phyloP scores from a whole-genome alignment of 2,888 invertebrate species.

The Polydrusus tereticollis region DNA sequence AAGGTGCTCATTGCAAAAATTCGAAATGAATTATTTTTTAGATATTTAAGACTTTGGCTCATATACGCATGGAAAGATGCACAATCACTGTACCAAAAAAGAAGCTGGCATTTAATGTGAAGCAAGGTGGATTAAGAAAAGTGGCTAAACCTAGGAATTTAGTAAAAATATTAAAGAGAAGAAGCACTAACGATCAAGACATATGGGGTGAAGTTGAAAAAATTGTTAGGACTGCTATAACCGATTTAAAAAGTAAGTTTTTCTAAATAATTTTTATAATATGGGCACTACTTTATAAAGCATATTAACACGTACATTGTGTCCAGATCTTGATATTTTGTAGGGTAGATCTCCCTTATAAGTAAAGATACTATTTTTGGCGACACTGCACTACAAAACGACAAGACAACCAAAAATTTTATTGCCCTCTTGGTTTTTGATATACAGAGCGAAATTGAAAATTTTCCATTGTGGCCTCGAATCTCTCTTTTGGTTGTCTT shows the following conservation, averaged over 20 bases:
- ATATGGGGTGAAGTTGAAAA: slow-evolving; percentile 19
- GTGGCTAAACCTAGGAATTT: neutral
- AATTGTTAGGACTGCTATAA: slow-evolving; percentile 12
- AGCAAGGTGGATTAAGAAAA: neutral
- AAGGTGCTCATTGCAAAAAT: neutral
- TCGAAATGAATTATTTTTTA: neutral
- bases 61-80: neutral
- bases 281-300: no score
- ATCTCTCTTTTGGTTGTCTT: no score
- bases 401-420: no score
- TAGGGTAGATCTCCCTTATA: no score
- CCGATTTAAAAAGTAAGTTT: slow-evolving; percentile 23
- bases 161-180: neutral
- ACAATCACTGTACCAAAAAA: neutral
- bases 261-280: no score
- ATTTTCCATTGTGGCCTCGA: no score
- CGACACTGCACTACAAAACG: no score
- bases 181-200: neutral
- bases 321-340: no score
- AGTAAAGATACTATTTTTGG: no score
- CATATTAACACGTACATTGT: no score
- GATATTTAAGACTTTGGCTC: slow-evolving; percentile 10
- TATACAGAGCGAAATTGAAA: no score
- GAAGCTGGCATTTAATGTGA: neutral
- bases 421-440: no score